Conservation (phyloP, 2,888 invertebrate genomes). For the Elaeidobius kamerunicus region DNA sequence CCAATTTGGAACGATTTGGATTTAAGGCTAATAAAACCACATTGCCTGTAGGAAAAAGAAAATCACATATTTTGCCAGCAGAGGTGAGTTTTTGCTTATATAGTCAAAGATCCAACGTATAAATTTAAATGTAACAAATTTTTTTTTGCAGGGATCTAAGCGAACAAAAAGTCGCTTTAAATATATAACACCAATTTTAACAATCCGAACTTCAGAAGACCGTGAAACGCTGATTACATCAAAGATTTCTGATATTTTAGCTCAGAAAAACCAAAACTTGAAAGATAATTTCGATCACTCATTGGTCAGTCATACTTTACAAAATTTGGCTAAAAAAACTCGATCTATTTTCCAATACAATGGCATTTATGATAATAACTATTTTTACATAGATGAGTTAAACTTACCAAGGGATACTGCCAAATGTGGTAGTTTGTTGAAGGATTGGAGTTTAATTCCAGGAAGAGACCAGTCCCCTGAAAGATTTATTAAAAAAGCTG, state of each 20-base stretch:
- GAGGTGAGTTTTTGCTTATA: slow-evolving; percentile 7
- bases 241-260: slow-evolving; percentile 43
- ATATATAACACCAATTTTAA: slow-evolving; percentile 44
- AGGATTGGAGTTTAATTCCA: slow-evolving; percentile 60
- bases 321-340: slow-evolving; percentile 19
- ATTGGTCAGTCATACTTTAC: slow-evolving; percentile 20
- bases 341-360: slow-evolving; percentile 18
- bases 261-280: slow-evolving; percentile 8
- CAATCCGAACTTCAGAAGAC: slow-evolving; percentile 44
- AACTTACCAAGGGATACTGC: slow-evolving; percentile 48
- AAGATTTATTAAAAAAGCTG: slow-evolving; percentile 8
- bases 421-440: slow-evolving; percentile 54
- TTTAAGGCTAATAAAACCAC: slow-evolving; percentile 48
- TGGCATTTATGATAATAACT: slow-evolving; percentile 24
- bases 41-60: slow-evolving; percentile 7
- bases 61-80: background rate
- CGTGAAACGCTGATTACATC: slow-evolving; percentile 41
- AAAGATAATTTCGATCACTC: background rate
- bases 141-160: slow-evolving; percentile 33
- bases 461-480: slow-evolving; percentile 60
- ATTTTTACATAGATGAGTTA: slow-evolving; percentile 34
- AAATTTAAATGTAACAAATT: background rate
- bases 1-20: slow-evolving; percentile 61
- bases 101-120: background rate
- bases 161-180: slow-evolving; percentile 36